Percentiles rank a stretch among this genome's conserved stretches.
Evolutionary conservation across 2,113 vertebrate genomes (phyloP).

Genomic region (Mastomys coucha): DNA sequence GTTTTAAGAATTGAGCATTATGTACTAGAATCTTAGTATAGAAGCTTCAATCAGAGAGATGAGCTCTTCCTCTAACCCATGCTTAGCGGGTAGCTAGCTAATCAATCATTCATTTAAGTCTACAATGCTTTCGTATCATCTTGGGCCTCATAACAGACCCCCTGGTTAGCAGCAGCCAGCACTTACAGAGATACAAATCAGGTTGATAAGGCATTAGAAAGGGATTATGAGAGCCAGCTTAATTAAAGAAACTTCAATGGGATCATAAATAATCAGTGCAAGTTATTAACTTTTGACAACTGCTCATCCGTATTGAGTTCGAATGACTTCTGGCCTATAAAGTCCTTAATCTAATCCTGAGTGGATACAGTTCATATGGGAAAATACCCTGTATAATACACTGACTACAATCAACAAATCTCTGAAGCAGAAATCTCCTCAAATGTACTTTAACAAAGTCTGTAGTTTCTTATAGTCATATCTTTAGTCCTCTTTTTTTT

Average conservation of each 20-base stretch:
- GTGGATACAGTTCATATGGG: conserved; percentile 58
- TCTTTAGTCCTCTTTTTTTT: neutral
- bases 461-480: conserved; percentile 51
- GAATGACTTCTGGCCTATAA: conserved; percentile 78
- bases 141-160: conserved; percentile 72
- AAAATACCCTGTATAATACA: conserved; percentile 57
- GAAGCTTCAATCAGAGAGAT: neutral
- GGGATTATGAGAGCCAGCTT: conserved; percentile 78
- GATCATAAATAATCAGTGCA: conserved; percentile 81
- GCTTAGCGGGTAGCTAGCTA: conserved; percentile 25
- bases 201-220: conserved; percentile 78
- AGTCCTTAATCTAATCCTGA: conserved; percentile 80
- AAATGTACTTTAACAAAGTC: conserved; percentile 20
- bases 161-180: conserved; percentile 50
- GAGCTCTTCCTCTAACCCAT: neutral
- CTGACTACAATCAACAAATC: conserved; percentile 64
- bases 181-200: conserved; percentile 75
- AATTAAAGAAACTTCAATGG: conserved; percentile 82
- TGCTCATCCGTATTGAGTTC: conserved; percentile 78
- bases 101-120: conserved; percentile 67
- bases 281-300: conserved; percentile 82
- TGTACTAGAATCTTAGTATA: neutral
- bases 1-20: neutral
- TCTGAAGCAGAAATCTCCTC: conserved; percentile 60
- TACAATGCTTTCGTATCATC: conserved; percentile 70